Percentiles rank a stretch among this genome's conserved stretches.
phyloP scores from a whole-genome alignment of 2,888 invertebrate species.

The Cylloceria caligata region DNA sequence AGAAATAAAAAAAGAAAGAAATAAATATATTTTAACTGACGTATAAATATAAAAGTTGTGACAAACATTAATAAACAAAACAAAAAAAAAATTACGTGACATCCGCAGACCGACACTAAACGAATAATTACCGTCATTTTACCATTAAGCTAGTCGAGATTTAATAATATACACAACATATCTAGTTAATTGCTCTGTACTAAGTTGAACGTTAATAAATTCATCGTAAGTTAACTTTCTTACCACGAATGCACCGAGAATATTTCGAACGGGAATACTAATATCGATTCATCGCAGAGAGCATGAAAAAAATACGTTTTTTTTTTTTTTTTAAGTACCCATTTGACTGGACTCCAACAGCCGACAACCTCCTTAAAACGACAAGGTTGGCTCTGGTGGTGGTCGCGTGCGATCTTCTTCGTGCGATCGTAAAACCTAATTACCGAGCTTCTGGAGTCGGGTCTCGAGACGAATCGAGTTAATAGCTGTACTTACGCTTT shows the following conservation, averaged over 20 bases:
- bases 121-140: too few species aligned
- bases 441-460: slow-evolving; percentile 60
- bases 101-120: too few species aligned
- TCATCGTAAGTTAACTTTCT: background rate
- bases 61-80: too few species aligned
- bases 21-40: background rate
- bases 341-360: slow-evolving; percentile 22
- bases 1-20: background rate
- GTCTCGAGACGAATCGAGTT: slow-evolving; percentile 63
- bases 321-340: slow-evolving; percentile 26
- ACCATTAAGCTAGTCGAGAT: too few species aligned
- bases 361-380: slow-evolving; percentile 12
- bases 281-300: slow-evolving; percentile 17
- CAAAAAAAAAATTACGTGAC: too few species aligned
- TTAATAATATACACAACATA: background rate
- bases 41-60: too few species aligned
- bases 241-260: background rate
- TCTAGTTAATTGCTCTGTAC: background rate
- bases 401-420: slow-evolving; percentile 61
- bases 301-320: background rate
- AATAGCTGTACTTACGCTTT: slow-evolving; percentile 54
- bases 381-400: slow-evolving; percentile 14
- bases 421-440: slow-evolving; percentile 64
- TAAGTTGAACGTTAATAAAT: background rate
- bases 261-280: background rate